A percentile compares a stretch with the other conserved stretches of the same genome.
phyloP scores from a whole-genome alignment of 1,140 invertebrate species.

The Babylonia areolata region DNA sequence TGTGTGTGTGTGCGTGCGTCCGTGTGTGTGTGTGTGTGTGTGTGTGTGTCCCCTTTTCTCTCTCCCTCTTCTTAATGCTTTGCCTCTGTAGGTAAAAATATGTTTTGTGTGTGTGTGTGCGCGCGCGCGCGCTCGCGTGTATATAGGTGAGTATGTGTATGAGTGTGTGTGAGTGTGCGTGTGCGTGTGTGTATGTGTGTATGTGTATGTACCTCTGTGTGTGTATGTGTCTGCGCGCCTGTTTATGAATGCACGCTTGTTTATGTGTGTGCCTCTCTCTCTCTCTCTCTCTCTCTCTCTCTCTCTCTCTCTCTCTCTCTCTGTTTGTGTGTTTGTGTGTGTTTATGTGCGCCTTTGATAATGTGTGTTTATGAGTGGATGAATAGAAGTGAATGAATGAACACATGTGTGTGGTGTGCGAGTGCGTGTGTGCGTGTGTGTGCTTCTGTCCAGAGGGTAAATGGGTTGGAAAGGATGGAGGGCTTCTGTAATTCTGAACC shows the following conservation, averaged over 20 bases:
- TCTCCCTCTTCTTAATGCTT: too few species aligned
- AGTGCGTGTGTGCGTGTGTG: too few species aligned
- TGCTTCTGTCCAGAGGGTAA: too few species aligned
- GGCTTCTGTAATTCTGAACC: too few species aligned
- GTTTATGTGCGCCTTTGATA: too few species aligned
- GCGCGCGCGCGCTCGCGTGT: background rate
- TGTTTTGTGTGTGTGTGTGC: background rate
- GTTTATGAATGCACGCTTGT: background rate
- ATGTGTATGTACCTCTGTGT: background rate
- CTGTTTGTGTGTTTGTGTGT: too few species aligned
- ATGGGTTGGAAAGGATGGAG: too few species aligned
- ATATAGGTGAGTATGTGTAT: background rate
- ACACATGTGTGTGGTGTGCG: too few species aligned
- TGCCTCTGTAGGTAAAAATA: too few species aligned
- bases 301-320: background rate
- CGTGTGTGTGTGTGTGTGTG: constrained; percentile 22
- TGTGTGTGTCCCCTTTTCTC: background rate
- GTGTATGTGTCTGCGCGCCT: background rate
- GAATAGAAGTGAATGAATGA: too few species aligned
- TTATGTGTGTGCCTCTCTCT: background rate
- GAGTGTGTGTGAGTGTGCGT: background rate
- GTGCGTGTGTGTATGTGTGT: background rate
- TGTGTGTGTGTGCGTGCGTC: background rate
- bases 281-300: background rate
- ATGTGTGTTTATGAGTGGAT: too few species aligned